A percentile compares a stretch with the other conserved stretches of the same genome.
These are phyloP conservation scores for Trochalopteron elliotii DNA, from an alignment of 2,113 vertebrate species.

Conservation along the genomic window DNA sequence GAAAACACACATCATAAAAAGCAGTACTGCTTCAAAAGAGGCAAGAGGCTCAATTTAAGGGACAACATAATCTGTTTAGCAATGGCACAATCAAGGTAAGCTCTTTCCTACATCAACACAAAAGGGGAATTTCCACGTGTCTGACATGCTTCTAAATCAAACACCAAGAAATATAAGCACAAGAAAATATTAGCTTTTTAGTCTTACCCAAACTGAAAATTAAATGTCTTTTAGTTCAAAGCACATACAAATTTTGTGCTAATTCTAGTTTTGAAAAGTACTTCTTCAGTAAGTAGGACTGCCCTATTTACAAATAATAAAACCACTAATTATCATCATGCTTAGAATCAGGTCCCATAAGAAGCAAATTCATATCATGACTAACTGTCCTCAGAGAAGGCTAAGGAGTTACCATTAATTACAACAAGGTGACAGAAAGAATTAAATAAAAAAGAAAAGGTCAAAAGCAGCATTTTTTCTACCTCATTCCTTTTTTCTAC, in stretches of 20 bases:
- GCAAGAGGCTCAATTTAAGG: background rate
- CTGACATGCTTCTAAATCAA: background rate
- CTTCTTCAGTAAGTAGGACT: background rate
- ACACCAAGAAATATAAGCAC: background rate
- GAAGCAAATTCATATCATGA: background rate
- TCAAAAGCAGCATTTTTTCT: background rate
- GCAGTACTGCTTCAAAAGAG: background rate
- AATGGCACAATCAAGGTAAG: background rate
- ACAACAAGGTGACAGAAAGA: background rate
- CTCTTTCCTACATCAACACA: background rate
- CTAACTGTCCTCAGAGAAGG: background rate
- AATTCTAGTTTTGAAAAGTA: background rate
- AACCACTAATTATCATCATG: background rate
- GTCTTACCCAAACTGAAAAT: background rate
- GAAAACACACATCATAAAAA: background rate
- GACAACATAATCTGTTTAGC: background rate
- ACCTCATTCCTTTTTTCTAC: background rate
- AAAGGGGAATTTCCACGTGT: background rate
- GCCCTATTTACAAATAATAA: background rate
- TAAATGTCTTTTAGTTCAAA: background rate
- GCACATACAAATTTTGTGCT: background rate
- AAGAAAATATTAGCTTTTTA: background rate
- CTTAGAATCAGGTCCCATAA: background rate
- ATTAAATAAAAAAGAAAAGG: background rate
- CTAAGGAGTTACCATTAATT: background rate